These are phyloP conservation scores for Papilio polyxenes DNA, from an alignment of 1,140 invertebrate species.

Conservation along the genomic window DNA sequence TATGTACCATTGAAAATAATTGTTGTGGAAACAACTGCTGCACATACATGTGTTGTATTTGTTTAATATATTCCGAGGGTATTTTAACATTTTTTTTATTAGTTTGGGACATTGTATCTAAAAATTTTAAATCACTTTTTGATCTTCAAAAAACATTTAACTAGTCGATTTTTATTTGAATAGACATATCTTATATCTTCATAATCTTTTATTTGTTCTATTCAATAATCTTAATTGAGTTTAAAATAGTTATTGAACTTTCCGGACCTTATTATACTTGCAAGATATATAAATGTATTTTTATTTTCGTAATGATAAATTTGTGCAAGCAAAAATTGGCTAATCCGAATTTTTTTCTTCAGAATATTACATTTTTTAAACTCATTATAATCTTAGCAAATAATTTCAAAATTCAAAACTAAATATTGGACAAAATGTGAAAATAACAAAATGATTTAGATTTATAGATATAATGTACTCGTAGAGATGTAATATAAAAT, in stretches of 20 bases:
- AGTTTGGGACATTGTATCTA: not conserved
- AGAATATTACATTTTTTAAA: too few relatives aligned
- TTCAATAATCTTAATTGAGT: not conserved
- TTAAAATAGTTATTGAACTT: too few relatives aligned
- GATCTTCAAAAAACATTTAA: not conserved
- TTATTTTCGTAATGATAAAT: too few relatives aligned
- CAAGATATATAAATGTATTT: too few relatives aligned
- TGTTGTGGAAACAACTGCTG: not conserved
- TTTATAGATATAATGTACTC: not conserved
- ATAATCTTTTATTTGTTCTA: not conserved
- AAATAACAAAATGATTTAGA: not conserved
- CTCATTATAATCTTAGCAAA: not conserved
- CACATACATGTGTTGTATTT: not conserved
- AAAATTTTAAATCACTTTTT: not conserved
- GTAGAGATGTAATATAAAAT: conserved; percentile 7
- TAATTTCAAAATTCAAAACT: not conserved
- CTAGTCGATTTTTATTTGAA: not conserved
- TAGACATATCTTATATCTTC: not conserved
- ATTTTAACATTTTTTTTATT: not conserved
- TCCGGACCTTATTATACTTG: too few relatives aligned
- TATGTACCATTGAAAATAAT: not conserved
- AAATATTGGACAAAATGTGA: not conserved
- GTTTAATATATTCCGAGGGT: not conserved
- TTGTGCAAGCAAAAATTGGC: too few relatives aligned
- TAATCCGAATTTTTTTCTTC: too few relatives aligned